Conservation (phyloP, 2,113 vertebrate genomes). For the Fukomys damarensis region DNA sequence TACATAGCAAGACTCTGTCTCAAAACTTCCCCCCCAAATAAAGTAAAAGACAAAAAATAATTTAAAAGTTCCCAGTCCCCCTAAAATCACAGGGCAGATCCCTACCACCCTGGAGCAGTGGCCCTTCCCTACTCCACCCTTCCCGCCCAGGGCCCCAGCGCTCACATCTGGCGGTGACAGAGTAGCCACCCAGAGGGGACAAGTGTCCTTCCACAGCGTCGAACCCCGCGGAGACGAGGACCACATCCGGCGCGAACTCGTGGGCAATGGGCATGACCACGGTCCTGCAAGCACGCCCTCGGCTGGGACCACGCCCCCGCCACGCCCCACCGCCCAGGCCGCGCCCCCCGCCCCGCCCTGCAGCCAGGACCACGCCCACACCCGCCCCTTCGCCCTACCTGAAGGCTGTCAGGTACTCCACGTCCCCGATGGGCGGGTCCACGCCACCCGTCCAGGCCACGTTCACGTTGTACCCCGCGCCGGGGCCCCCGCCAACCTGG, state of each 20-base stretch:
- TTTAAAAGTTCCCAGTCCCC: too few species aligned
- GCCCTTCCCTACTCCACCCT: not conserved
- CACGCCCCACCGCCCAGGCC: not conserved
- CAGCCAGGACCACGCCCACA: not conserved
- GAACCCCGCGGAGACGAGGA: slow-evolving; percentile 93
- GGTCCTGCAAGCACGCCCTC: slow-evolving; percentile 85
- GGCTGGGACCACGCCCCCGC: not conserved
- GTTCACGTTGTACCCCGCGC: slow-evolving; percentile 92
- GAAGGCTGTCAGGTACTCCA: slow-evolving; percentile 93
- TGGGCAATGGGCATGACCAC: slow-evolving; percentile 94
- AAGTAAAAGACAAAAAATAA: not conserved
- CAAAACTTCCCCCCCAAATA: not conserved
- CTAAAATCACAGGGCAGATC: too few species aligned
- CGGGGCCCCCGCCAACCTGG: slow-evolving; percentile 91
- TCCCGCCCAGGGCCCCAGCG: not conserved
- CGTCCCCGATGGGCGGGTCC: slow-evolving; percentile 92
- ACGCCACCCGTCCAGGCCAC: slow-evolving; percentile 94
- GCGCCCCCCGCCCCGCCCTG: not conserved
- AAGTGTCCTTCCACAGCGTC: slow-evolving; percentile 93
- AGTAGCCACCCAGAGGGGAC: slow-evolving; percentile 92
- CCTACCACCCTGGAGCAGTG: too few species aligned
- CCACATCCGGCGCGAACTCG: slow-evolving; percentile 92
- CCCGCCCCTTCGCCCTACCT: slow-evolving; percentile 83
- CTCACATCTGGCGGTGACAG: slow-evolving; percentile 93
- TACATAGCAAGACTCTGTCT: not conserved